A percentile compares a stretch with the other conserved stretches of the same genome.
Evolutionary conservation across 2,797 vertebrate genomes (phyloP).

Genomic region (Steatocranus sp.): DNA sequence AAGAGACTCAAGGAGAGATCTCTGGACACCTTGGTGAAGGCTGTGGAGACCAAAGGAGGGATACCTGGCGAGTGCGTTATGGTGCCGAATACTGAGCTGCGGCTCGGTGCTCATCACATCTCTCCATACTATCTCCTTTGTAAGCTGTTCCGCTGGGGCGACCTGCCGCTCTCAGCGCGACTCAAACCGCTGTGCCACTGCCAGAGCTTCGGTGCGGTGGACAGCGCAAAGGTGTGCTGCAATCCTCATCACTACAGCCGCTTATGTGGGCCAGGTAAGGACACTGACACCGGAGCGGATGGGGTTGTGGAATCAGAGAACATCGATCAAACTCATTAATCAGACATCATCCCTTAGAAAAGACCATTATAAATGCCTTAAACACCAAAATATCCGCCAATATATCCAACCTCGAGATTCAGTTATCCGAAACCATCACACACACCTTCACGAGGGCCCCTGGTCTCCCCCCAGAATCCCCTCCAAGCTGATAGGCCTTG

Average conservation of each 20-base stretch:
- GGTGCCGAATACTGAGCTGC: conserved; percentile 76
- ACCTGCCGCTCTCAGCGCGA: conserved; percentile 84
- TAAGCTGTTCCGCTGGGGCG: conserved; percentile 91
- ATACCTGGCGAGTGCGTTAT: conserved; percentile 83
- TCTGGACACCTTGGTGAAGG: conserved; percentile 86
- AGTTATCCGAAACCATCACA: not conserved
- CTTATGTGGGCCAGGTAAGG: conserved; percentile 92
- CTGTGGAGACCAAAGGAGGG: conserved; percentile 90
- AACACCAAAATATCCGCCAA: not conserved
- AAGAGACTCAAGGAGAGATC: conserved; percentile 90
- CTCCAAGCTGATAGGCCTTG: not conserved
- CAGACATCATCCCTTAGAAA: not conserved
- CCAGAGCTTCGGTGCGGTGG: conserved; percentile 79
- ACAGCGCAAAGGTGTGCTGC: conserved; percentile 86
- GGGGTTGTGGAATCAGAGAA: not conserved
- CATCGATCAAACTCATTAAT: not conserved
- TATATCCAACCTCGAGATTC: not conserved
- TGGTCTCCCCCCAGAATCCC: not conserved
- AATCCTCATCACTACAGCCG: conserved; percentile 98
- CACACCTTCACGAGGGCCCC: not conserved
- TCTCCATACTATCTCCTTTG: conserved; percentile 87
- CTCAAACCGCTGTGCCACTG: conserved; percentile 89
- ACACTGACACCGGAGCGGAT: not conserved
- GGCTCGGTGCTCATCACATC: conserved; percentile 75
- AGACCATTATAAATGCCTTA: not conserved